Conservation (phyloP, 1,140 invertebrate species). For the Drosophila baimaii region DNA sequence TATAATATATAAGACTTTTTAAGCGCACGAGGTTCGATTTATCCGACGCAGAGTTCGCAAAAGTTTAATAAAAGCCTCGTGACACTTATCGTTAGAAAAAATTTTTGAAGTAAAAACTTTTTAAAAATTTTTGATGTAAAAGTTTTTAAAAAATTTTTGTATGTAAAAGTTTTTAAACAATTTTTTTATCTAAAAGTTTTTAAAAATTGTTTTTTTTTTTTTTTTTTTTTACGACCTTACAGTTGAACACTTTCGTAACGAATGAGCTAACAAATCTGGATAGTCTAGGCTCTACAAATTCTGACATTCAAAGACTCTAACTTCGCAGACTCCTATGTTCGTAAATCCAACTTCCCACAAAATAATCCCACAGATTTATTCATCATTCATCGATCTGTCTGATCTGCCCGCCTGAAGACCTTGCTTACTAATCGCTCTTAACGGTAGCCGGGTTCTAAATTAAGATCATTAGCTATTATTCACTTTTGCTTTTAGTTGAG, state of each 20-base stretch:
- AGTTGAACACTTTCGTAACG: neutral
- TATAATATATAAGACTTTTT: too few species aligned
- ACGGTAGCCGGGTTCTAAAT: constrained; percentile 71
- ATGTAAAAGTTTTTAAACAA: too few species aligned
- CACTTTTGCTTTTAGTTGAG: constrained; percentile 76
- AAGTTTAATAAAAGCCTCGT: too few species aligned
- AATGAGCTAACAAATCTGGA: neutral
- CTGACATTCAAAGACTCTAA: neutral
- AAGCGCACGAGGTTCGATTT: too few species aligned
- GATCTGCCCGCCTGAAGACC: neutral
- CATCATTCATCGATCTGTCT: constrained; percentile 15
- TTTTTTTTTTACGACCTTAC: neutral
- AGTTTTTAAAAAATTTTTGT: too few species aligned
- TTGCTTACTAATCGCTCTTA: constrained; percentile 24
- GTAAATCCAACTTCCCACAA: neutral
- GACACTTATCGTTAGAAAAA: too few species aligned
- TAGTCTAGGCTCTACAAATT: neutral
- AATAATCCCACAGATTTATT: neutral
- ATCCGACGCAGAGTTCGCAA: too few species aligned
- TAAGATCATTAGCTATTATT: constrained; percentile 79
- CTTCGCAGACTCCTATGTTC: neutral
- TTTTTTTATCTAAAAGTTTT: too few species aligned
- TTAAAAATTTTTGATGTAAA: too few species aligned
- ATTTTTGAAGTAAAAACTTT: too few species aligned
- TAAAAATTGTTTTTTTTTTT: neutral